Evolutionary conservation across 2,113 vertebrate genomes (phyloP), one percentile per base, ranked within the genome.

Genomic region (Nothobranchius kuhntae): DNA sequence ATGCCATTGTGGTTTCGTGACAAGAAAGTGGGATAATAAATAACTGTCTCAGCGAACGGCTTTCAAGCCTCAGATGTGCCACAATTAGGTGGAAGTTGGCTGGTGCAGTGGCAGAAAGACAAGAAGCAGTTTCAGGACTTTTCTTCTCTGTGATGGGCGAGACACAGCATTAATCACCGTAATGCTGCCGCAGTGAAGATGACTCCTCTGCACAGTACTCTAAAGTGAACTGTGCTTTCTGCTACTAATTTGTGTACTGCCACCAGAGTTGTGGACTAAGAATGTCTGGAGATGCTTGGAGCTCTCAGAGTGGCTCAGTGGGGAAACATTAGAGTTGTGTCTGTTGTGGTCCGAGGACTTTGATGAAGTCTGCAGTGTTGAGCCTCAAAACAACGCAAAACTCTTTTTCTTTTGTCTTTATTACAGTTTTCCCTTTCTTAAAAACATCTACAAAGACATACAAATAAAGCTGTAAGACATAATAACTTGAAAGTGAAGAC

Each of bases 171-270:
- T 91, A 91, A 92, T 92, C 89, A 88, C 82, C 73, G 80, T 86
- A 84, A 87, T 89, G 83, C 74, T 86, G 85, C 89, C 74, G 84
- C 78, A 83, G 87, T 45, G 64, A 69, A 45, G 61, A 56, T 65
- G 64, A 85, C 73, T 68, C 75, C 77, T 79, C 85, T 87, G 88
- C 86, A 86, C 89, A 87, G 89, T 84, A 73, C 82, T 77, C 83
- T 44, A 77, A 85, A 85, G 83, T 77, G 89, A 87, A 77, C 68
- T 65, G 76, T 71, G 82, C 76, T 53, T 80, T 85, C 79, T 76
- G 53, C 55, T 60, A 65, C 78, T 90, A 87, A 91, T 91, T 91
- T 91, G 91, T 88, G 85, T 81, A 83, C 73, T 87, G 85, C 82
- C 75, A 81, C 68, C 56, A 65, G 75, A 68, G 75, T 74, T 66